Base-by-base conservation (phyloP, 1,140 invertebrate genomes). In the Choristoneura fumiferana region DNA sequence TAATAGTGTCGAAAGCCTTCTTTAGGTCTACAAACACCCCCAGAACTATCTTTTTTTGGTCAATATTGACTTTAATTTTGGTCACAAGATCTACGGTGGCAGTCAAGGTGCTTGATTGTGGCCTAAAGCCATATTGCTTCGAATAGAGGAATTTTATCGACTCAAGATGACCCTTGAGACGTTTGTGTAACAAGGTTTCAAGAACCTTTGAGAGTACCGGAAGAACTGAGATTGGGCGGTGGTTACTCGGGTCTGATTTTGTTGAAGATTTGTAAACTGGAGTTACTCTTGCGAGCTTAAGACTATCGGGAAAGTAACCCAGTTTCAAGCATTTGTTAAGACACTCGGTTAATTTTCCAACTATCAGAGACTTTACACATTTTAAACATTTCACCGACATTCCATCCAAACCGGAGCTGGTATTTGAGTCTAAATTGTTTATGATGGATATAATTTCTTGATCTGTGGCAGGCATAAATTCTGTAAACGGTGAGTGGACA, bases 361-460 rank as follows among this genome's bases (percentile, higher is more conserved):
- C 15, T 1, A 45, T 17, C 3, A 17, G n/a, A 10, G 10, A 14
- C 10, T 45, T 45, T 13, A 45, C 15, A 9, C 13, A 45, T 10
- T 45, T 45, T 17, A 45, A 2, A 17, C 1, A 45, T 36, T 54
- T 54, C 2, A 29, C 22, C 9, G 22, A 22, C 8, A 54, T 54
- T 10, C 33, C 33, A 12, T 54, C 52, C 13, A 54, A 22, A 10
- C 52, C 52, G 10, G 52, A 10, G n/a, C 22, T 34, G 8, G 34
- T 36, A 54, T 54, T 54, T n/a, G 34, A 8, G 29, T 54, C 52
- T 54, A 54, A 33, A 12, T 34, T 33, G 12, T 54, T 36, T 8
- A 54, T 54, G 12, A 49, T 49, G 4, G 15, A 10, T 49, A n/a
- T 9, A 49, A 49, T 14, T 49, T 35, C 22, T 8, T 37, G 18